Base-by-base conservation (phyloP, 2,888 invertebrate species). In the Osmoderma eremita region DNA sequence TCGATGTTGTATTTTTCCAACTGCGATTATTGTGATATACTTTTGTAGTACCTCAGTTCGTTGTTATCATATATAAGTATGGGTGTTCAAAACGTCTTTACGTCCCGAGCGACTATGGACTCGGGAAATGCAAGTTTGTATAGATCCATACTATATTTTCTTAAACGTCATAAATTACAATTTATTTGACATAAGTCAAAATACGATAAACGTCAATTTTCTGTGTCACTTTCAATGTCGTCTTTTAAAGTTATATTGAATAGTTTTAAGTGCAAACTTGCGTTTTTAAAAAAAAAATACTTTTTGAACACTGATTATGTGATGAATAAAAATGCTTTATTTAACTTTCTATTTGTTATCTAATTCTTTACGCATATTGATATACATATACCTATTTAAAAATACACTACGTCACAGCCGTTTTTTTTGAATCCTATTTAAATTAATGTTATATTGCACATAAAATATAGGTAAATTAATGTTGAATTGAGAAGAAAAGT, bases 1-100 rank as follows among this genome's bases (percentile, higher is more conserved):
- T n/a, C 10, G 8, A 8, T 24, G 5, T 3, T 17, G 13, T 45
- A 12, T 58, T 58, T 58, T 42, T 45, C 24, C 10, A 42, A 58
- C 22, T 58, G 45, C 45, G 45, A 30, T 61, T 45, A 61, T 61
- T 61, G 58, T 61, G 58, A 61, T 61, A 61, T 61, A 45, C 45
- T 45, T 30, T 61, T 61, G 17, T 61, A 24, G 45, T 61, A 61
- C 58, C 58, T 61, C 58, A 61, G 17, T 61, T 45, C 13, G n/a
- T 51, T 30, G 17, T 53, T 38, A n/a, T 42, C n/a, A n/a, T 24
- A 50, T 50, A 50, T 8, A 2, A 13, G 20, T 17, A 49, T 22
- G n/a, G 22, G n/a, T 50, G 42, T 42, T n/a, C n/a, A n/a, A n/a
- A n/a, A n/a, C n/a, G n/a, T n/a, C n/a, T n/a, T n/a, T n/a, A n/a